These are phyloP conservation scores for Scaptomyza reducta DNA, from an alignment of 2,888 invertebrate genomes.

Conservation along the genomic window DNA sequence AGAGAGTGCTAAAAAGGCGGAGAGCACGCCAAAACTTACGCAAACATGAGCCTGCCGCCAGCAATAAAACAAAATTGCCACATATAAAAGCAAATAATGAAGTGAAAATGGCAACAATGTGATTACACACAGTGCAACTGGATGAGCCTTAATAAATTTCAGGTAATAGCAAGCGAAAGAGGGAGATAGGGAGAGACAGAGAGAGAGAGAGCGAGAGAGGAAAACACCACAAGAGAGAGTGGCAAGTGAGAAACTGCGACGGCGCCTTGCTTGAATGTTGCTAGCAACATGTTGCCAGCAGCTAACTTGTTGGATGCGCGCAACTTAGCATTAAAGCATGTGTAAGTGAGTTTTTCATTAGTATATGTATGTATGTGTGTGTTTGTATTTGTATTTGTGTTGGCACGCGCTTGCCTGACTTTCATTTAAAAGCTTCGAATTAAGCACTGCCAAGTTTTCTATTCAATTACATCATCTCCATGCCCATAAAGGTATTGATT, in stretches of 20 bases:
- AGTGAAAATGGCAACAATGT: constrained; percentile 81
- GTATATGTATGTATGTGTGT: background rate
- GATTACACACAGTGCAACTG: constrained; percentile 70
- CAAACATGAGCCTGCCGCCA: constrained; percentile 53
- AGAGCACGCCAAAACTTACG: constrained; percentile 42
- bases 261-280: constrained; percentile 60
- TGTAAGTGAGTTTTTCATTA: background rate
- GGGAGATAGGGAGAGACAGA: constrained; percentile 13
- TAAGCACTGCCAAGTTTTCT: constrained; percentile 17
- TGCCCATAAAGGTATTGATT: constrained; percentile 27
- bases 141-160: constrained; percentile 62
- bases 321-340: background rate
- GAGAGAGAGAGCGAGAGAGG: background rate
- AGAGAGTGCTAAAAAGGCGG: constrained; percentile 2
- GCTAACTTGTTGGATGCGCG: constrained; percentile 76
- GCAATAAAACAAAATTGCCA: constrained; percentile 77
- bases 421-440: constrained; percentile 34
- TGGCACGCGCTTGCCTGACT: constrained; percentile 42
- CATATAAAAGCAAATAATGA: constrained; percentile 79
- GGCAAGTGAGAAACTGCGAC: constrained; percentile 57
- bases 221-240: constrained; percentile 6
- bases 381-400: constrained; percentile 12
- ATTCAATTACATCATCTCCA: constrained; percentile 26
- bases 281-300: constrained; percentile 66
- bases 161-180: constrained; percentile 14